Evolutionary conservation across 2,113 vertebrate species (phyloP).

Genomic region (Leptocoma aspasia): DNA sequence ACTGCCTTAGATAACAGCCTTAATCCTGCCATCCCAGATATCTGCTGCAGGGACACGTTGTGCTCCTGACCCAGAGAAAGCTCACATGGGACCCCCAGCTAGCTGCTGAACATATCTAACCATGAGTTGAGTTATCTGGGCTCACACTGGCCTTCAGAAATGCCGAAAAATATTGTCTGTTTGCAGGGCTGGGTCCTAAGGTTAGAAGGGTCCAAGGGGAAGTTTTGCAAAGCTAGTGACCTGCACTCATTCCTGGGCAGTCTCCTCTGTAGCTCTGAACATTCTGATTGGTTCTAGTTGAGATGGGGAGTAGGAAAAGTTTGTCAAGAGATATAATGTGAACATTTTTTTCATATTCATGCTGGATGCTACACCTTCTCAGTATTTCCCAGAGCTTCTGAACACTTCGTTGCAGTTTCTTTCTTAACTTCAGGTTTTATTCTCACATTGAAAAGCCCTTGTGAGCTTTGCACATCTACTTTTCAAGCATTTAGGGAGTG

Average conservation of each 20-base stretch:
- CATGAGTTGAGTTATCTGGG: neutral
- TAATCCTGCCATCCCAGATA: neutral
- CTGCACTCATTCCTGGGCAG: neutral
- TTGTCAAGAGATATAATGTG: neutral
- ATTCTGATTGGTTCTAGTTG: neutral
- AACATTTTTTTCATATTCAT: neutral
- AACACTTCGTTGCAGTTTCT: neutral
- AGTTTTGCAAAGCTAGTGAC: neutral
- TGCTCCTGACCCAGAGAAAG: neutral
- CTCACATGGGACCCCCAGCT: neutral
- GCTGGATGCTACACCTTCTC: neutral
- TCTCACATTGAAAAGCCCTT: neutral
- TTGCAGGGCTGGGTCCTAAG: neutral
- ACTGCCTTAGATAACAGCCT: neutral
- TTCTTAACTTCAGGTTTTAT: neutral
- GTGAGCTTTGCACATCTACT: neutral
- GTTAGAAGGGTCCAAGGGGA: neutral
- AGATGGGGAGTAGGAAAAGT: neutral
- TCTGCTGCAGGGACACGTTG: neutral
- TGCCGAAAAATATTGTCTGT: neutral
- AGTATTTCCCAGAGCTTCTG: neutral
- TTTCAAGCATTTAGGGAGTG: neutral
- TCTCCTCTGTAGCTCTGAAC: neutral
- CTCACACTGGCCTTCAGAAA: neutral
- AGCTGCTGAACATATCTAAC: neutral